A percentile compares a stretch with the other conserved stretches of the same genome.
These are phyloP conservation scores for Melinaea marsaeus DNA, from an alignment of 2,888 invertebrate species.

Conservation along the genomic window DNA sequence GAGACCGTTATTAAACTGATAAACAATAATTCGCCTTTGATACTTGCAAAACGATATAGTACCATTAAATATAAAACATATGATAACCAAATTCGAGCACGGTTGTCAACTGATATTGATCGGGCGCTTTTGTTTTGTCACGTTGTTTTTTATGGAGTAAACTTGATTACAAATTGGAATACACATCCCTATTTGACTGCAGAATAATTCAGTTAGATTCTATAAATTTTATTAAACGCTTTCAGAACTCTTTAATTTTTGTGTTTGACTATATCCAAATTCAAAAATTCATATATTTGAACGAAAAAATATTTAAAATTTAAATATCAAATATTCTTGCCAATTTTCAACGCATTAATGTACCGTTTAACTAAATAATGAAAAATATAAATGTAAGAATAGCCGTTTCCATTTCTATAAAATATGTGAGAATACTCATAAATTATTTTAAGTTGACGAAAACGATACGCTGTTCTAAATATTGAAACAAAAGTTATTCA, in stretches of 20 bases:
- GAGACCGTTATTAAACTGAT: slow-evolving; percentile 14
- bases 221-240: background rate
- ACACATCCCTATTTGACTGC: slow-evolving; percentile 7
- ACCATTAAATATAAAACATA: slow-evolving; percentile 19
- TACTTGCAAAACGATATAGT: slow-evolving; percentile 25
- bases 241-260: background rate
- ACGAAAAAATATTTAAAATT: too few species aligned
- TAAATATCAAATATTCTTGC: too few species aligned
- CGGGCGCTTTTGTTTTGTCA: slow-evolving; percentile 25
- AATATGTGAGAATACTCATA: background rate
- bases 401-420: background rate
- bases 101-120: slow-evolving; percentile 28
- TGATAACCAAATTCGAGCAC: slow-evolving; percentile 15
- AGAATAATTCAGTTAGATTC: background rate
- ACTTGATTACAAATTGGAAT: slow-evolving; percentile 20
- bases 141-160: slow-evolving; percentile 17
- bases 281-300: too few species aligned
- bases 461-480: slow-evolving; percentile 6
- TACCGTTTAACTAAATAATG: too few species aligned
- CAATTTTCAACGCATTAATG: too few species aligned
- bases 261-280: background rate
- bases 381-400: too few species aligned
- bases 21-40: slow-evolving; percentile 24
- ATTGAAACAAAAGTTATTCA: slow-evolving; percentile 29
- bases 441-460: background rate